Evolutionary conservation across 2,888 invertebrate species (phyloP), one percentile per base, ranked within the genome.

Genomic region (Leucozona laternaria): DNA sequence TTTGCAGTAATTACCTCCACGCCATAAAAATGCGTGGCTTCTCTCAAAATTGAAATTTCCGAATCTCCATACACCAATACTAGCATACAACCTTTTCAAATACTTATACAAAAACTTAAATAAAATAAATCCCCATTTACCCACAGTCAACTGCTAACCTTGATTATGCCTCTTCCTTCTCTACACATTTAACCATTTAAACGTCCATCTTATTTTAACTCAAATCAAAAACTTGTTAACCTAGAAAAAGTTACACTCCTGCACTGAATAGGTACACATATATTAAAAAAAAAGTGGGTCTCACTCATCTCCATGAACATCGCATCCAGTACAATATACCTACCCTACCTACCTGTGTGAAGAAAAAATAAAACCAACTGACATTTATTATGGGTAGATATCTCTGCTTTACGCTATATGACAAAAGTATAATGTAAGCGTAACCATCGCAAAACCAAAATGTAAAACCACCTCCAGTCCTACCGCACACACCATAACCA

Each of bases 401-500:
- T 25, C 25, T 53, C 25, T 55, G 20, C 34, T 34, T 17, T 58
- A 8, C 58, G 20, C 43, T 25, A 17, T 17, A 45, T 40, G 66
- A 22, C 22, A 68, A 68, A 77, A 37, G 53, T 17, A 48, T 20
- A 15, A 40, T 72, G 43, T 43, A 62, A 64, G 17, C 50, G 55
- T 37, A 50, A 75, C 64, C 62, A 55, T 70, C 11, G 17, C 28
- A 50, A 53, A 64, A 62, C 53, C 64, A 57, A 31, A 43, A 45
- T 68, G 28, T 40, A 45, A 60, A 70, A 62, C 75, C 70, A 70
- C 70, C 58, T 60, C 7, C 72, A 70, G 70, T 22, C 60, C 53
- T 60, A 72, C 64, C 81, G 50, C 37, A 64, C 17, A 62, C 40
- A 45, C 31, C 60, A 37, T 45, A 81, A 78, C 81, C 81, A 81